Percentiles rank a stretch among this genome's conserved stretches.
Evolutionary conservation across 2,113 vertebrate species (phyloP).

Genomic region (Vanacampus margaritifer): DNA sequence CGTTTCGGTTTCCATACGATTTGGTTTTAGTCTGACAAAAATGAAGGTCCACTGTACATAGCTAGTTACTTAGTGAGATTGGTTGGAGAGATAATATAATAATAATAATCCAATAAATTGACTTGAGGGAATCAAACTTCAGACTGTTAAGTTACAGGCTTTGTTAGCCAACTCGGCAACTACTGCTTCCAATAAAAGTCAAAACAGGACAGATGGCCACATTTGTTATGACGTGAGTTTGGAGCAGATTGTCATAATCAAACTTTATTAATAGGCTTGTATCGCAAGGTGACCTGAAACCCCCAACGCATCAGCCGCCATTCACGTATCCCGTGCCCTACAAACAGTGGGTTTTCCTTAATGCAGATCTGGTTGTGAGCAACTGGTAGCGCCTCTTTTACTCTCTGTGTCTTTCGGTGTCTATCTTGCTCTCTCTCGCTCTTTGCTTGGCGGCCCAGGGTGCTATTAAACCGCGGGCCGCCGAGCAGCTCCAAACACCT

Average conservation of each 20-base stretch:
- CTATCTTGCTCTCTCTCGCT: constrained; percentile 15
- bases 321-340: constrained; percentile 32
- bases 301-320: constrained; percentile 11
- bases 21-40: neutral
- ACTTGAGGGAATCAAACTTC: neutral
- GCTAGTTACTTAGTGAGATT: neutral
- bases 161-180: neutral
- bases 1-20: too few species aligned
- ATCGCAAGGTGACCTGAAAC: constrained; percentile 54
- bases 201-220: constrained; percentile 1
- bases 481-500: constrained; percentile 92
- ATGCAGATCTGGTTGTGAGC: constrained; percentile 28
- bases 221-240: neutral
- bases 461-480: constrained; percentile 86
- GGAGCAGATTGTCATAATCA: neutral
- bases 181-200: neutral
- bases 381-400: constrained; percentile 32
- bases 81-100: neutral
- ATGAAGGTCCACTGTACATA: neutral
- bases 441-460: constrained; percentile 78
- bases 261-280: constrained; percentile 42
- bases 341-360: neutral
- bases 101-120: neutral
- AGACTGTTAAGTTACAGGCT: neutral
- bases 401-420: constrained; percentile 12